These are phyloP conservation scores for Catagonus wagneri DNA, from an alignment of 2,113 vertebrate species.

Conservation along the genomic window DNA sequence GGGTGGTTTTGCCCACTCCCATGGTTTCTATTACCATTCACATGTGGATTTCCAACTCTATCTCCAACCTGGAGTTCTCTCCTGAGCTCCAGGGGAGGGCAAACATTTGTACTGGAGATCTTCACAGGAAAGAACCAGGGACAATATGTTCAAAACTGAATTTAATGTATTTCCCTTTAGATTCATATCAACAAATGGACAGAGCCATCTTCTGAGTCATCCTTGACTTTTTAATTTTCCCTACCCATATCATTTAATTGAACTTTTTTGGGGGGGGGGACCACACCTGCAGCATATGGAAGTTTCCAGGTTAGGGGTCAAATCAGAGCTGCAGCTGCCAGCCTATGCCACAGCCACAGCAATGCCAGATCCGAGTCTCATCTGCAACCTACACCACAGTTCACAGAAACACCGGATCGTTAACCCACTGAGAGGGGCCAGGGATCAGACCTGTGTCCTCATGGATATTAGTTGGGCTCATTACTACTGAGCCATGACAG, in stretches of 20 bases:
- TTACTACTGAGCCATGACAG: too few relatives aligned
- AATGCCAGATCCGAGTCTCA: too few relatives aligned
- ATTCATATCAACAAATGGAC: not conserved
- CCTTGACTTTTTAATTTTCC: not conserved
- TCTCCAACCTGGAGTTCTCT: constrained; percentile 1
- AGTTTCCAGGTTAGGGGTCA: too few relatives aligned
- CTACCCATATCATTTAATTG: not conserved
- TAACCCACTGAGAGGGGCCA: too few relatives aligned
- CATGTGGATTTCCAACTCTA: not conserved
- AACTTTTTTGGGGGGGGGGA: too few relatives aligned
- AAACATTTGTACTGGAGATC: not conserved
- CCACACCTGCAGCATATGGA: too few relatives aligned
- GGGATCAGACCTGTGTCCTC: too few relatives aligned
- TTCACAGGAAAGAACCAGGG: not conserved
- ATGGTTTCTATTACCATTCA: not conserved
- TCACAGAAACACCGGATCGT: too few relatives aligned
- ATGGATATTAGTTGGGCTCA: too few relatives aligned
- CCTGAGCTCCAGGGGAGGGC: not conserved
- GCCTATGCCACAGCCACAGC: too few relatives aligned
- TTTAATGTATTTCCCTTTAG: not conserved
- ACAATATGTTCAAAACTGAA: not conserved
- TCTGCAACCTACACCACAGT: too few relatives aligned
- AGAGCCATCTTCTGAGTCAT: not conserved
- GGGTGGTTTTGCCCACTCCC: not conserved
- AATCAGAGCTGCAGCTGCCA: too few relatives aligned